Evolutionary conservation across 1,140 invertebrate species (phyloP).

Genomic region (Drosophila orosa): DNA sequence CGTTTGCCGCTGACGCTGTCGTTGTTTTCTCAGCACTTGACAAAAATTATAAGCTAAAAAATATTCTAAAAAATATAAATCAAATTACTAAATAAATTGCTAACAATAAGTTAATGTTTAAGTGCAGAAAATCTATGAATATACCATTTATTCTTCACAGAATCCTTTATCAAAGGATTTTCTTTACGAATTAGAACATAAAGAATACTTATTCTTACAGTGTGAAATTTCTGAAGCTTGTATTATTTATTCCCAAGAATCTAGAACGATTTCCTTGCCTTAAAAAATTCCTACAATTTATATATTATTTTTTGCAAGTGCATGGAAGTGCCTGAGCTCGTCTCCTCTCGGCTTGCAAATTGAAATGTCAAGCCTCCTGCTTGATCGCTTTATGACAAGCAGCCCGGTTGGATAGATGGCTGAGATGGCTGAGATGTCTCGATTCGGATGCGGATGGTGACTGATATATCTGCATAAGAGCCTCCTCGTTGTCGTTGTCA

Average conservation of each 20-base stretch:
- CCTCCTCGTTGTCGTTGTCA: slow-evolving; percentile 59
- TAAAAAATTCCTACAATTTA: background rate
- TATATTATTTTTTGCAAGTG: slow-evolving; percentile 9
- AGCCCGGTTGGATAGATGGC: slow-evolving; percentile 43
- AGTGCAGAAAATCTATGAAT: no score
- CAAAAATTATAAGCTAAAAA: background rate
- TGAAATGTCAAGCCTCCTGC: slow-evolving; percentile 77
- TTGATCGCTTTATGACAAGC: slow-evolving; percentile 81
- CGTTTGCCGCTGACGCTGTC: slow-evolving; percentile 9
- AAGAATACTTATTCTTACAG: no score
- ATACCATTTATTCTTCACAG: background rate
- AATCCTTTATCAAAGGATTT: background rate
- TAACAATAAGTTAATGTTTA: no score
- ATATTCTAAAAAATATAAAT: no score
- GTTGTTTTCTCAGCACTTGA: slow-evolving; percentile 6
- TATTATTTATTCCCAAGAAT: background rate
- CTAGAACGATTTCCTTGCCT: background rate
- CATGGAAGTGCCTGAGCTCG: slow-evolving; percentile 15
- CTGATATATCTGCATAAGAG: slow-evolving; percentile 79
- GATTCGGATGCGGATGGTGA: slow-evolving; percentile 54
- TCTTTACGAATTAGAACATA: no score
- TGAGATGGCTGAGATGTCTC: slow-evolving; percentile 14
- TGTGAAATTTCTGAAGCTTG: background rate
- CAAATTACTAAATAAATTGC: no score
- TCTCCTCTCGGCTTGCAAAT: slow-evolving; percentile 69